These are phyloP conservation scores for Oedothorax gibbosus DNA, from an alignment of 1,140 invertebrate genomes.

Conservation along the genomic window DNA sequence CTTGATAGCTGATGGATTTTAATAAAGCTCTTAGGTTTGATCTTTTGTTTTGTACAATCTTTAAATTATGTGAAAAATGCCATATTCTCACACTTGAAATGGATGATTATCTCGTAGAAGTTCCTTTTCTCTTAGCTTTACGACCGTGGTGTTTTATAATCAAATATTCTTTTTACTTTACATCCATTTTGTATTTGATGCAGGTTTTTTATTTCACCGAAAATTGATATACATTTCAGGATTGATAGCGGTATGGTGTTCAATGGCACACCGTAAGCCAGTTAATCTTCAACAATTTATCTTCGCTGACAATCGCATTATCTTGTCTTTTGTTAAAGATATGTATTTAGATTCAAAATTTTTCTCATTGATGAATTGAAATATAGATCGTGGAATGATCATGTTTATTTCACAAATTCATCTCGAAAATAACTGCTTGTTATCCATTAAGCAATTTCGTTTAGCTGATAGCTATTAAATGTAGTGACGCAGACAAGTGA, in stretches of 20 bases:
- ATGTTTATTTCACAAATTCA: too few species aligned
- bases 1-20: constrained; percentile 58
- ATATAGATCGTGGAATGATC: too few species aligned
- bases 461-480: too few species aligned
- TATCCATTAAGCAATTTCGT: too few species aligned
- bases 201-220: not conserved
- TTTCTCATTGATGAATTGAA: too few species aligned
- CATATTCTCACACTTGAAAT: constrained; percentile 18
- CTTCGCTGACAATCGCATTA: constrained; percentile 33
- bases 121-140: constrained; percentile 46
- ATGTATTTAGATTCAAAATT: not conserved
- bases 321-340: constrained; percentile 46
- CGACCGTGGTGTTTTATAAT: not conserved
- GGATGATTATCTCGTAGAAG: constrained; percentile 45
- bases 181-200: not conserved
- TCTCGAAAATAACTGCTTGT: too few species aligned
- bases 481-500: too few species aligned
- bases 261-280: constrained; percentile 8
- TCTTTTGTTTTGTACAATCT: constrained; percentile 30
- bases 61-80: constrained; percentile 47
- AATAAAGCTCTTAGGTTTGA: constrained; percentile 59
- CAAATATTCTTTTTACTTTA: not conserved
- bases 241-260: constrained; percentile 12
- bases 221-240: constrained; percentile 44
- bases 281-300: constrained; percentile 46